These are phyloP conservation scores for Echiichthys vipera DNA, from an alignment of 2,797 vertebrate genomes.

Conservation along the genomic window DNA sequence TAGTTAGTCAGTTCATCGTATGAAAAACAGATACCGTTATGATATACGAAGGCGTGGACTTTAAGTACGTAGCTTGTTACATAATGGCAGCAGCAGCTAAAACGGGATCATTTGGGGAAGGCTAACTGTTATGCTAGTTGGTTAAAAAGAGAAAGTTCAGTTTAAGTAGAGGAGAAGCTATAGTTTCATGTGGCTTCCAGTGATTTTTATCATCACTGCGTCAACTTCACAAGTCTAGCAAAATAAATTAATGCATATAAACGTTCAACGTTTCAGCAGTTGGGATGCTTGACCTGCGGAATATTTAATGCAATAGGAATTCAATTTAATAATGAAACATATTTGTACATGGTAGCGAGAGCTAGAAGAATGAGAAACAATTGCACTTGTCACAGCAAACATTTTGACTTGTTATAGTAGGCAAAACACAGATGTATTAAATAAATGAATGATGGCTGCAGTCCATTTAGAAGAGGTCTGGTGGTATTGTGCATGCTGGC, in stretches of 20 bases:
- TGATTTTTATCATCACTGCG: too few relatives aligned
- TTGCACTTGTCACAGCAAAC: too few relatives aligned
- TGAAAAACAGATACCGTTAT: background rate
- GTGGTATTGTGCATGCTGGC: too few relatives aligned
- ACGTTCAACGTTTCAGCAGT: background rate
- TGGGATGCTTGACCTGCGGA: background rate
- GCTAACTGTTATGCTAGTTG: background rate
- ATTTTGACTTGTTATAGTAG: too few relatives aligned
- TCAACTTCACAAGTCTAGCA: background rate
- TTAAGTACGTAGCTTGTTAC: background rate
- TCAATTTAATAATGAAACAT: background rate
- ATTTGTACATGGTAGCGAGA: background rate
- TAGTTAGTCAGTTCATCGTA: background rate
- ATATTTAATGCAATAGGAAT: background rate
- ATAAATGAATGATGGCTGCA: too few relatives aligned
- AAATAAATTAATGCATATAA: too few relatives aligned
- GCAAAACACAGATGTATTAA: too few relatives aligned
- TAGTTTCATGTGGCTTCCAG: background rate
- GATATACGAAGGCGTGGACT: background rate
- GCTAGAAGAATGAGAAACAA: too few relatives aligned
- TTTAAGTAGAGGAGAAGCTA: too few relatives aligned
- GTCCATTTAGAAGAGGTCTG: too few relatives aligned
- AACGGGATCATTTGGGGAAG: background rate
- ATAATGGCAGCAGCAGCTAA: background rate
- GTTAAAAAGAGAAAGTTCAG: background rate